phyloP scores from a whole-genome alignment of 2,797 vertebrate species.

The Diceros bicornis region DNA sequence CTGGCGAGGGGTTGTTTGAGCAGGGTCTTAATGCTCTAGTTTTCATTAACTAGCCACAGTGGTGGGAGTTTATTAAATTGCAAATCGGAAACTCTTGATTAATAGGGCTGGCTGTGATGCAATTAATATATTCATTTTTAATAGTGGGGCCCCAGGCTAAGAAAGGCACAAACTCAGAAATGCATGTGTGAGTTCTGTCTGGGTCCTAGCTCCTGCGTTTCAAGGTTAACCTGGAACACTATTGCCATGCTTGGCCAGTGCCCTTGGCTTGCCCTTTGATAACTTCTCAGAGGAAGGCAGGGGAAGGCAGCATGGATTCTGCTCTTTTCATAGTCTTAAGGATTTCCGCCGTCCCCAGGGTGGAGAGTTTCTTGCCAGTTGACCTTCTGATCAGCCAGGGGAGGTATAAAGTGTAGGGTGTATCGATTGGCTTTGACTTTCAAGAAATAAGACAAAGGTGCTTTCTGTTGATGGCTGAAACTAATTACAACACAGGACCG shows the following conservation, averaged over 20 bases:
- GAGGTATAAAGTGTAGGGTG: constrained; percentile 45
- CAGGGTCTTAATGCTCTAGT: not conserved
- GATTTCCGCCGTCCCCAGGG: constrained; percentile 27
- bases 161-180: not conserved
- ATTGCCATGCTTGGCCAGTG: not conserved
- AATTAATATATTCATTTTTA: constrained; percentile 73
- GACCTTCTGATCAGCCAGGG: constrained; percentile 81
- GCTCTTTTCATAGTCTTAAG: constrained; percentile 5
- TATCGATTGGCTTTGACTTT: constrained; percentile 77
- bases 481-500: constrained; percentile 77
- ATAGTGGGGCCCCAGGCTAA: constrained; percentile 21
- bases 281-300: not conserved
- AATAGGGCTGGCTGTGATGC: constrained; percentile 59
- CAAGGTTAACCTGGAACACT: not conserved
- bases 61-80: constrained; percentile 58
- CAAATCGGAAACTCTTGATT: not conserved
- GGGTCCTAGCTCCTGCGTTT: not conserved
- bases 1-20: not conserved
- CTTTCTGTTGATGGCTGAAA: constrained; percentile 73
- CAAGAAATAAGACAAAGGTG: constrained; percentile 80
- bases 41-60: constrained; percentile 61
- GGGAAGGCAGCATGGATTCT: not conserved
- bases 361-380: constrained; percentile 41
- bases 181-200: not conserved
- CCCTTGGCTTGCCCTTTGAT: constrained; percentile 42